Percentiles rank a stretch among this genome's conserved stretches.
Conservation (phyloP, 1,140 invertebrate species). For the Portunus trituberculatus region DNA sequence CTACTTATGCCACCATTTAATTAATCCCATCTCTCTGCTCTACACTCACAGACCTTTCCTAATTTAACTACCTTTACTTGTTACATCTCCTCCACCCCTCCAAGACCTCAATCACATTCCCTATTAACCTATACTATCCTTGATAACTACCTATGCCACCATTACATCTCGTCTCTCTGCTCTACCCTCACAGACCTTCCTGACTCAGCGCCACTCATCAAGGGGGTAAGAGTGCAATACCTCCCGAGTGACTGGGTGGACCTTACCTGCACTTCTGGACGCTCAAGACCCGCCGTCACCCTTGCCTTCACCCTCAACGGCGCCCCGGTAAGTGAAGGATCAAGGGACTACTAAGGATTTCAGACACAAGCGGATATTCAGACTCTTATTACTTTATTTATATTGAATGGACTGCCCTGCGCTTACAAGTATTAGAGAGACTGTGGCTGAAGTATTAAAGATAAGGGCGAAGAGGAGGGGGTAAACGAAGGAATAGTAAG, state of each 20-base stretch:
- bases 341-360: not conserved
- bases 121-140: no score
- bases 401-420: not conserved
- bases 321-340: not conserved
- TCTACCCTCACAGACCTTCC: conserved; percentile 31
- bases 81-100: no score
- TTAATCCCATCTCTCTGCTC: no score
- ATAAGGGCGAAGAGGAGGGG: no score
- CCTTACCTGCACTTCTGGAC: conserved; percentile 47
- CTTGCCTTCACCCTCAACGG: conserved; percentile 43
- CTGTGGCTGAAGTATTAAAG: no score
- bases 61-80: no score
- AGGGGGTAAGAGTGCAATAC: conserved; percentile 30
- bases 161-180: no score
- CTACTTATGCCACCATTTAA: no score
- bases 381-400: not conserved
- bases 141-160: no score
- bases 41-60: no score
- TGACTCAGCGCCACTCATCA: conserved; percentile 34
- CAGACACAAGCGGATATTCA: not conserved
- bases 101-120: no score
- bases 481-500: no score
- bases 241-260: conserved; percentile 50
- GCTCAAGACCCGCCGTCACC: conserved; percentile 5
- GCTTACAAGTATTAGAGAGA: not conserved